Percentiles rank a stretch among this genome's conserved stretches.
These are phyloP conservation scores for Drosophila falleni DNA, from an alignment of 2,888 invertebrate genomes.

Conservation along the genomic window DNA sequence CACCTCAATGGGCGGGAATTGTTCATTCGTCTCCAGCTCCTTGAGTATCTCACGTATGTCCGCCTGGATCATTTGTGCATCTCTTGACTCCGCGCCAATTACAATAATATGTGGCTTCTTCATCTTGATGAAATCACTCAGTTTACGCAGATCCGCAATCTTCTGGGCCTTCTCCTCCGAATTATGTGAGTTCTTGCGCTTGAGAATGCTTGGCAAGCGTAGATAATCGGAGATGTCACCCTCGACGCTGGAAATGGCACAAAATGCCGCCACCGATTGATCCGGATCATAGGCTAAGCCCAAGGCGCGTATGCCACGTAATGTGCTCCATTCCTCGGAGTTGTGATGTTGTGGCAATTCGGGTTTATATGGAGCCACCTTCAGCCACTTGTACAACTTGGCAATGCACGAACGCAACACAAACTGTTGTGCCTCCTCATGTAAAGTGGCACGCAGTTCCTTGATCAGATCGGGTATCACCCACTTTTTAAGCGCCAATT, in stretches of 20 bases:
- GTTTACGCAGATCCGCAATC: slow-evolving; percentile 89
- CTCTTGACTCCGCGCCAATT: slow-evolving; percentile 95
- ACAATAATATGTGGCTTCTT: slow-evolving; percentile 98
- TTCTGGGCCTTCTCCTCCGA: slow-evolving; percentile 89
- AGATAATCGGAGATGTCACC: slow-evolving; percentile 97
- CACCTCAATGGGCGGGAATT: slow-evolving; percentile 94
- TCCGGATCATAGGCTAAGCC: slow-evolving; percentile 95
- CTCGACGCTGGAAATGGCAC: slow-evolving; percentile 94
- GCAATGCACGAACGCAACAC: slow-evolving; percentile 93
- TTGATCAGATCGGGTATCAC: slow-evolving; percentile 95
- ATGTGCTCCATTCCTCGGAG: slow-evolving; percentile 95
- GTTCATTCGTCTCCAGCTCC: slow-evolving; percentile 92
- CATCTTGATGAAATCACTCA: slow-evolving; percentile 93
- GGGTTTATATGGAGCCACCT: slow-evolving; percentile 91
- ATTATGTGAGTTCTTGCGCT: slow-evolving; percentile 91
- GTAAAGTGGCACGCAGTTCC: slow-evolving; percentile 92
- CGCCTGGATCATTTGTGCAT: slow-evolving; percentile 92
- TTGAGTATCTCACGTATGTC: slow-evolving; percentile 91
- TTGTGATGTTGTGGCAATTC: slow-evolving; percentile 91
- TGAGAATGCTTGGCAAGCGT: slow-evolving; percentile 93
- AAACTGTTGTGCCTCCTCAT: slow-evolving; percentile 95
- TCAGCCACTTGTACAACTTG: slow-evolving; percentile 95
- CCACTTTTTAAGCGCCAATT: slow-evolving; percentile 93
- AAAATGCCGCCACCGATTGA: slow-evolving; percentile 93
- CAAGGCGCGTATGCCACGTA: slow-evolving; percentile 92